Evolutionary conservation across 1,140 invertebrate genomes (phyloP).

Genomic region (Nebria ingens): DNA sequence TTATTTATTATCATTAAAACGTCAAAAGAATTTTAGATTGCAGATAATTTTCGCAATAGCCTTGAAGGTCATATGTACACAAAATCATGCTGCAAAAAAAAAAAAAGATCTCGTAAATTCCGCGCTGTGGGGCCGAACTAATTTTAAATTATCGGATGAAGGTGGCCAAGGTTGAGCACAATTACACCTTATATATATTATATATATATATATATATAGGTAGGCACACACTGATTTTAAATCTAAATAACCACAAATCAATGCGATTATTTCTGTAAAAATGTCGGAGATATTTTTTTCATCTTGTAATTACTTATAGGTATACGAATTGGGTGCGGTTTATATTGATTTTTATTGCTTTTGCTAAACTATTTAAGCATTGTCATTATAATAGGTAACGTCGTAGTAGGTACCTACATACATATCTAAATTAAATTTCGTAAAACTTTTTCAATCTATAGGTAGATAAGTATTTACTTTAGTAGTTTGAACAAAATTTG

Average conservation of each 20-base stretch:
- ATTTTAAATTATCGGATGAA: slow-evolving; percentile 4
- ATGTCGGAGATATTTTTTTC: not conserved
- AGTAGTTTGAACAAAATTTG: too few relatives aligned
- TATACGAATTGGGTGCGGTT: not conserved
- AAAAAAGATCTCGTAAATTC: not conserved
- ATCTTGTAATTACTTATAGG: not conserved
- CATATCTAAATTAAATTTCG: too few relatives aligned
- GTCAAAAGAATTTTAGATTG: not conserved
- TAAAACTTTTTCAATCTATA: too few relatives aligned
- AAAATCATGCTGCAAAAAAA: not conserved
- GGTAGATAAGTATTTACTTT: too few relatives aligned
- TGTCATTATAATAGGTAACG: not conserved
- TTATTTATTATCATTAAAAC: too few relatives aligned
- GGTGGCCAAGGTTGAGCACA: slow-evolving; percentile 1
- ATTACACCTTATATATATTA: not conserved
- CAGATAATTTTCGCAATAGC: not conserved
- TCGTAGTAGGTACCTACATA: too few relatives aligned
- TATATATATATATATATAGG: too few relatives aligned
- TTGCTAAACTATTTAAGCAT: not conserved
- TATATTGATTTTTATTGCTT: not conserved
- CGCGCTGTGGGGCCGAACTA: not conserved
- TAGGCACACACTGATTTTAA: not conserved
- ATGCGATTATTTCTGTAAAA: not conserved
- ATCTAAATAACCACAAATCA: not conserved
- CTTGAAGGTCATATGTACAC: not conserved